Evolutionary conservation across 2,113 vertebrate species (phyloP).

Genomic region (Egretta garzetta): DNA sequence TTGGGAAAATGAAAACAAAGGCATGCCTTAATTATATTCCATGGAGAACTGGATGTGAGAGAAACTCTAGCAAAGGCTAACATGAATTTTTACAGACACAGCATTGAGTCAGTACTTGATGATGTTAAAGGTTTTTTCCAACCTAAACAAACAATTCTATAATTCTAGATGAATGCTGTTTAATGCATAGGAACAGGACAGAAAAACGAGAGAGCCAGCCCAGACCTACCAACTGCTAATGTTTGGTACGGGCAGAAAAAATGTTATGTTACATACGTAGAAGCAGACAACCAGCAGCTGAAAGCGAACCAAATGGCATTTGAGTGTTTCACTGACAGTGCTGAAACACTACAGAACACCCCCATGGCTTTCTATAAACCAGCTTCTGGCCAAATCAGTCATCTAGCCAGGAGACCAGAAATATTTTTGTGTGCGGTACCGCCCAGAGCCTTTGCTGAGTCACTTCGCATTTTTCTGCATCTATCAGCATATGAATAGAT

Average conservation of each 20-base stretch:
- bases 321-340: not conserved
- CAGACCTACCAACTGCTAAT: not conserved
- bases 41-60: not conserved
- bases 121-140: too few relatives aligned
- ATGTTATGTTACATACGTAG: not conserved
- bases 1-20: not conserved
- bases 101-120: not conserved
- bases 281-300: not conserved
- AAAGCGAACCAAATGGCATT: not conserved
- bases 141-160: too few relatives aligned
- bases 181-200: not conserved
- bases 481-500: not conserved
- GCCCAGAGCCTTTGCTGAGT: constrained; percentile 2
- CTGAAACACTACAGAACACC: not conserved
- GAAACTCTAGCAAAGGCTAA: not conserved
- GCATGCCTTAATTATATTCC: not conserved
- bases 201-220: not conserved
- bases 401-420: not conserved
- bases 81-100: not conserved
- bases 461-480: not conserved
- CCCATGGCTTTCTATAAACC: not conserved
- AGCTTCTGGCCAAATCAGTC: not conserved
- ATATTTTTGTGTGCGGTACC: not conserved
- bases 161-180: not conserved
- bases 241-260: not conserved